phyloP scores from a whole-genome alignment of 2,888 invertebrate species.

The Strigamia transsilvanica region DNA sequence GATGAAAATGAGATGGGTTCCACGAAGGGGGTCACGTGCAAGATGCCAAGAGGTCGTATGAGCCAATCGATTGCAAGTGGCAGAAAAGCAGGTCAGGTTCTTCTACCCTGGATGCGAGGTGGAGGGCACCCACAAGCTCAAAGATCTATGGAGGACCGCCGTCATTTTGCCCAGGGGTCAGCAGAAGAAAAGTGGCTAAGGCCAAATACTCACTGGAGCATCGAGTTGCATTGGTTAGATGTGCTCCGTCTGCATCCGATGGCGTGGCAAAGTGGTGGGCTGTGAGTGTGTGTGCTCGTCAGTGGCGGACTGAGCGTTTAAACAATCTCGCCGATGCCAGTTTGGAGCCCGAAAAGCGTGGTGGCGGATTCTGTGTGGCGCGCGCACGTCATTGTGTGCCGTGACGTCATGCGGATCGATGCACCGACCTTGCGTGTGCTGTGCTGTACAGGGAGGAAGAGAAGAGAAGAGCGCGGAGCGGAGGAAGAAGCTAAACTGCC shows the following conservation, averaged over 20 bases:
- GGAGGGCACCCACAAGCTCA: slow-evolving; percentile 21
- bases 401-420: slow-evolving; percentile 42
- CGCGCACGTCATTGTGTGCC: slow-evolving; percentile 43
- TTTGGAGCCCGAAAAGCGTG: slow-evolving; percentile 45
- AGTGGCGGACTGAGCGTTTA: slow-evolving; percentile 28
- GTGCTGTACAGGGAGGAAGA: slow-evolving; percentile 46
- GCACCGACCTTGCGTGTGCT: slow-evolving; percentile 42
- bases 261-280: slow-evolving; percentile 17
- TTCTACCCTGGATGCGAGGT: slow-evolving; percentile 43
- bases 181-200: background rate
- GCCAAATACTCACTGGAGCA: slow-evolving; percentile 36
- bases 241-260: slow-evolving; percentile 32
- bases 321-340: slow-evolving; percentile 44
- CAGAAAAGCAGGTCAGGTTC: slow-evolving; percentile 46
- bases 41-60: slow-evolving; percentile 15
- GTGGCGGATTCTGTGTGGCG: slow-evolving; percentile 48
- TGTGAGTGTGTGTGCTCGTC: slow-evolving; percentile 24
- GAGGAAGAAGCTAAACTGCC: slow-evolving; percentile 37
- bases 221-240: slow-evolving; percentile 40
- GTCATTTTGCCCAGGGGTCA: slow-evolving; percentile 48
- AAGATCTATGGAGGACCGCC: slow-evolving; percentile 49
- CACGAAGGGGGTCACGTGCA: slow-evolving; percentile 41
- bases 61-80: slow-evolving; percentile 31
- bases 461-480: slow-evolving; percentile 12
- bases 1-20: slow-evolving; percentile 26